Evolutionary conservation across 2,797 vertebrate species (phyloP).

Genomic region (Decapterus maruadsi): DNA sequence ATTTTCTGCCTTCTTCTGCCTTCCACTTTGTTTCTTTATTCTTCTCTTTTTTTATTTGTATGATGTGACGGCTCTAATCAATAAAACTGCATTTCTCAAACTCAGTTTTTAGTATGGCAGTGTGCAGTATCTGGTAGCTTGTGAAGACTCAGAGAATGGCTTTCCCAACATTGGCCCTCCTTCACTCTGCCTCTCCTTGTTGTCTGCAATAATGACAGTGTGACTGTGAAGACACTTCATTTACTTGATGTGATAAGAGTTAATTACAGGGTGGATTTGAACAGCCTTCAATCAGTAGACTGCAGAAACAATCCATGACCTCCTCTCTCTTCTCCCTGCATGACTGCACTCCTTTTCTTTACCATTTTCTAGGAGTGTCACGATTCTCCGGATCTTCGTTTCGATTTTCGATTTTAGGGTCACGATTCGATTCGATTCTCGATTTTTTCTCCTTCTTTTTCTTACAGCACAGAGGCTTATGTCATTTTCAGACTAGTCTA

Average conservation of each 20-base stretch:
- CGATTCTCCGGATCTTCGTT: too few species aligned
- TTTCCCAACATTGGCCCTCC: slow-evolving; percentile 11
- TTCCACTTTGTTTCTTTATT: neutral
- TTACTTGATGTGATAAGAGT: slow-evolving; percentile 60
- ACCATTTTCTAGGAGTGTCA: too few species aligned
- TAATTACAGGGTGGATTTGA: slow-evolving; percentile 63
- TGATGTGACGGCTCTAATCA: neutral
- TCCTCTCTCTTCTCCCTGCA: slow-evolving; percentile 11
- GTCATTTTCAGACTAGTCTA: too few species aligned
- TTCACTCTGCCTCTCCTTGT: slow-evolving; percentile 18
- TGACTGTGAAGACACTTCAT: slow-evolving; percentile 56
- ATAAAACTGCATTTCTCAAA: neutral
- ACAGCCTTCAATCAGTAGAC: slow-evolving; percentile 53
- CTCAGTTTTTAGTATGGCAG: neutral
- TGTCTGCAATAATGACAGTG: slow-evolving; percentile 46
- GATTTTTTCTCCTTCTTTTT: too few species aligned
- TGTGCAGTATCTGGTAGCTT: neutral
- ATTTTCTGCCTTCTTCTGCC: neutral
- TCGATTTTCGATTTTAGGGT: too few species aligned
- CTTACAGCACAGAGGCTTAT: too few species aligned
- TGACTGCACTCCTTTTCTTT: slow-evolving; percentile 11
- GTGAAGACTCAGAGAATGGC: slow-evolving; percentile 2
- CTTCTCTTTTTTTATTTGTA: neutral
- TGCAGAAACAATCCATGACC: slow-evolving; percentile 47
- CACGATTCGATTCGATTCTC: too few species aligned